Evolutionary conservation across 2,888 invertebrate genomes (phyloP).

Genomic region (Odontomyia ornata): DNA sequence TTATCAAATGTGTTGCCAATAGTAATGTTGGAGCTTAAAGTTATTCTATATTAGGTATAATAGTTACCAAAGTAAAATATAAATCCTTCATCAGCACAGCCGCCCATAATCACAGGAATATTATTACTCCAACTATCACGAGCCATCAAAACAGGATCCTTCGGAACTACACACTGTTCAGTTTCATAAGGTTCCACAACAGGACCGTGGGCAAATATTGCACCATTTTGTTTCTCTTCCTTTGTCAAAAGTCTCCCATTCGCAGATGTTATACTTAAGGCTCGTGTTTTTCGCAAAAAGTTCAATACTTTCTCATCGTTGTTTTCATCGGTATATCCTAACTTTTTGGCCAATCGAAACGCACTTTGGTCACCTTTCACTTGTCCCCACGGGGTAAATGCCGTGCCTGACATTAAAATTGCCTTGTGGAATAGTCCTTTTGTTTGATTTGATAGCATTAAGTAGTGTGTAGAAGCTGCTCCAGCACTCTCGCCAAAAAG

Average conservation of each 20-base stretch:
- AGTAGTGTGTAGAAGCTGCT: constrained; percentile 64
- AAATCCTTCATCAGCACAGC: constrained; percentile 61
- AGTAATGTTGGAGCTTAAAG: too few species aligned
- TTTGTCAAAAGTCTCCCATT: constrained; percentile 55
- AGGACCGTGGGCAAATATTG: constrained; percentile 60
- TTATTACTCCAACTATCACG: constrained; percentile 59
- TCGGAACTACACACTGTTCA: constrained; percentile 57
- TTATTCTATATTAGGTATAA: not conserved
- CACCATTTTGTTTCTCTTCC: constrained; percentile 58
- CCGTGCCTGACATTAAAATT: constrained; percentile 60
- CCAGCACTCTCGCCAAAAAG: constrained; percentile 68
- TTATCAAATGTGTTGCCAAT: too few species aligned
- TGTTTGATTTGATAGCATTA: constrained; percentile 64
- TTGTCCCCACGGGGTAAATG: constrained; percentile 59
- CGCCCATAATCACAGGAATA: constrained; percentile 61
- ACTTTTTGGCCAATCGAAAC: constrained; percentile 57
- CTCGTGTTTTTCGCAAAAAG: constrained; percentile 56
- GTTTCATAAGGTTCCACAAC: constrained; percentile 60
- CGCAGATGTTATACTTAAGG: constrained; percentile 56
- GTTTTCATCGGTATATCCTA: constrained; percentile 57
- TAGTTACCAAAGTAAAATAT: constrained; percentile 59
- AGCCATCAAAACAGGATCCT: constrained; percentile 55
- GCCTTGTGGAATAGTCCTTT: constrained; percentile 61
- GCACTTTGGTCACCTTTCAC: constrained; percentile 54
- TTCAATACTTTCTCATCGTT: constrained; percentile 60